Percentiles rank a stretch among this genome's conserved stretches.
Conservation (phyloP, 2,113 vertebrate species). For the Azemiops feae region DNA sequence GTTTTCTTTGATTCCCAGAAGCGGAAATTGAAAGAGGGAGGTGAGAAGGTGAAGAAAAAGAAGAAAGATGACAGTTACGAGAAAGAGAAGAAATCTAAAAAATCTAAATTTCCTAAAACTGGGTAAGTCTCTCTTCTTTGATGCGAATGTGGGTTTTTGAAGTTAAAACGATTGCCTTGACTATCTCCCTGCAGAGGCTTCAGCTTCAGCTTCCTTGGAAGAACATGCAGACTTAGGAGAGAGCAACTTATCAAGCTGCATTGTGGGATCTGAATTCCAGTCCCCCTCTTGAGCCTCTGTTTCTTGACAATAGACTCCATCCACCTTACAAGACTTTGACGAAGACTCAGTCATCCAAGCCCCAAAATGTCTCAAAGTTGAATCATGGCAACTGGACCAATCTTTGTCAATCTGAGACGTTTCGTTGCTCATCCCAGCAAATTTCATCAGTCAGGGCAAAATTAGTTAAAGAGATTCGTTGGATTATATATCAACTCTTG, state of each 20-base stretch:
- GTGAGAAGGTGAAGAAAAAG: slow-evolving; percentile 81
- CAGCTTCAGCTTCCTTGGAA: neutral
- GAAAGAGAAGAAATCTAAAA: slow-evolving; percentile 80
- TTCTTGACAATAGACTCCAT: neutral
- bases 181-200: neutral
- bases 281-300: neutral
- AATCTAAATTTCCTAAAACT: slow-evolving; percentile 71
- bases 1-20: slow-evolving; percentile 74
- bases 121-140: slow-evolving; percentile 73
- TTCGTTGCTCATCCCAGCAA: neutral
- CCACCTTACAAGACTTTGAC: neutral
- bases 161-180: neutral
- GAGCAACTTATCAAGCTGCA: neutral
- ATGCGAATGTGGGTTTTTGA: neutral
- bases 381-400: neutral
- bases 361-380: neutral
- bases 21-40: slow-evolving; percentile 78
- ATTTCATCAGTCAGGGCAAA: neutral
- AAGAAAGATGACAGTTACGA: slow-evolving; percentile 73
- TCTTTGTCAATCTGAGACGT: neutral
- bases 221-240: neutral
- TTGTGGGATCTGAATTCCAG: no score
- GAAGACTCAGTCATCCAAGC: neutral
- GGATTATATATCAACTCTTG: neutral
- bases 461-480: neutral